A percentile compares a stretch with the other conserved stretches of the same genome.
Evolutionary conservation across 2,888 invertebrate species (phyloP).

Genomic region (Habrosyne pyritoides): DNA sequence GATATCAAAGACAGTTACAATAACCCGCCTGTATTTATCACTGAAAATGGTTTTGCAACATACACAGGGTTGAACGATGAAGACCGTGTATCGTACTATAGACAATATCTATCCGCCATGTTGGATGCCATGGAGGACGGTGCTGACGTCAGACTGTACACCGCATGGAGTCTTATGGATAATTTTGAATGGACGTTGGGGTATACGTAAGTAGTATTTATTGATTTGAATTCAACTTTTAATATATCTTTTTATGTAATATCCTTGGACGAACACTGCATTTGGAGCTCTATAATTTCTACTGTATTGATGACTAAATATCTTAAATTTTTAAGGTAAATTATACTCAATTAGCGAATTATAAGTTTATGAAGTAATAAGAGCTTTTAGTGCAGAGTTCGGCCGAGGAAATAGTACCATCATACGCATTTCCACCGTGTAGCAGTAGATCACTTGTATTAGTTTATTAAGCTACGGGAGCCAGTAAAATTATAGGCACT

Average conservation of each 20-base stretch:
- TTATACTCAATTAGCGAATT: too few relatives aligned
- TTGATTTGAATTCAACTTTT: too few relatives aligned
- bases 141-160: slow-evolving; percentile 73
- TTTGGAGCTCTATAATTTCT: too few relatives aligned
- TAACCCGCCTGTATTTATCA: slow-evolving; percentile 79
- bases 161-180: slow-evolving; percentile 85
- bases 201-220: slow-evolving; percentile 65
- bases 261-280: too few relatives aligned
- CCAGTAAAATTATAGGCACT: background rate
- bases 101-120: slow-evolving; percentile 61
- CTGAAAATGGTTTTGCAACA: slow-evolving; percentile 80
- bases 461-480: background rate
- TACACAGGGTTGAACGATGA: slow-evolving; percentile 59
- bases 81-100: slow-evolving; percentile 59
- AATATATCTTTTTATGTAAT: too few relatives aligned
- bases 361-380: too few relatives aligned
- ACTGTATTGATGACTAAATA: too few relatives aligned
- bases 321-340: too few relatives aligned
- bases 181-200: slow-evolving; percentile 85
- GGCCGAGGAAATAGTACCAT: too few relatives aligned
- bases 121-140: slow-evolving; percentile 68
- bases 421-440: too few relatives aligned
- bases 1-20: slow-evolving; percentile 71
- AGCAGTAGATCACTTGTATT: too few relatives aligned
- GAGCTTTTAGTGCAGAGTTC: too few relatives aligned